Percentiles rank a stretch among this genome's conserved stretches.
These are phyloP conservation scores for Ophion ellenae DNA, from an alignment of 2,888 invertebrate species.

Conservation along the genomic window DNA sequence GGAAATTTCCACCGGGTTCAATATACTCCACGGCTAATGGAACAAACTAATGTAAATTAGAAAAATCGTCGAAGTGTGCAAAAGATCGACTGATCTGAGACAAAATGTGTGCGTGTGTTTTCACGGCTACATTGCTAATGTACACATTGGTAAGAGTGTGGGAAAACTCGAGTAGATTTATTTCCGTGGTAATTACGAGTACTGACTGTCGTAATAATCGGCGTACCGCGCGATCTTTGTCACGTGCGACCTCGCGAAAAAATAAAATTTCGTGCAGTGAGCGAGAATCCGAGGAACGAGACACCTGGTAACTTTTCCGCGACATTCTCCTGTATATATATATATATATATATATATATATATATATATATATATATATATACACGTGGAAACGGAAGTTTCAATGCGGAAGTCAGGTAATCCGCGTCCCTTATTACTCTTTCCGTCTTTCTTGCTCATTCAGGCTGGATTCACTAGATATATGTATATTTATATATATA, in stretches of 20 bases:
- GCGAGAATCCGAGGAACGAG: background rate
- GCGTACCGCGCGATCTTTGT: background rate
- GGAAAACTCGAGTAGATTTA: constrained; percentile 9
- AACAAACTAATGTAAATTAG: background rate
- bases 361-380: constrained; percentile 2
- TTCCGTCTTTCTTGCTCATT: constrained; percentile 35
- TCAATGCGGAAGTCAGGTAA: constrained; percentile 51
- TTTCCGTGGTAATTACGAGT: constrained; percentile 36
- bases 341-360: constrained; percentile 4
- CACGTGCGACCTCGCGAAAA: background rate
- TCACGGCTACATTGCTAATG: too few species aligned
- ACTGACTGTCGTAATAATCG: background rate
- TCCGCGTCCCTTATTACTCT: constrained; percentile 31
- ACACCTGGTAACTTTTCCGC: background rate
- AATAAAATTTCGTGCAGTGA: constrained; percentile 6
- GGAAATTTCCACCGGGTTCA: too few species aligned
- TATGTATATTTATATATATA: constrained; percentile 17
- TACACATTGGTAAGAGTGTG: background rate
- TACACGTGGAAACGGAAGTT: constrained; percentile 46
- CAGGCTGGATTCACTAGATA: background rate
- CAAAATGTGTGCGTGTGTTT: background rate
- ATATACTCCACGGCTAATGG: constrained; percentile 2
- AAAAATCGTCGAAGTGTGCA: background rate
- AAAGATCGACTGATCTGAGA: constrained; percentile 13
- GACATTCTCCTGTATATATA: constrained; percentile 5